Percentiles rank a stretch among this genome's conserved stretches.
Conservation (phyloP, 2,113 vertebrate species). For the Mastomys natalensis region DNA sequence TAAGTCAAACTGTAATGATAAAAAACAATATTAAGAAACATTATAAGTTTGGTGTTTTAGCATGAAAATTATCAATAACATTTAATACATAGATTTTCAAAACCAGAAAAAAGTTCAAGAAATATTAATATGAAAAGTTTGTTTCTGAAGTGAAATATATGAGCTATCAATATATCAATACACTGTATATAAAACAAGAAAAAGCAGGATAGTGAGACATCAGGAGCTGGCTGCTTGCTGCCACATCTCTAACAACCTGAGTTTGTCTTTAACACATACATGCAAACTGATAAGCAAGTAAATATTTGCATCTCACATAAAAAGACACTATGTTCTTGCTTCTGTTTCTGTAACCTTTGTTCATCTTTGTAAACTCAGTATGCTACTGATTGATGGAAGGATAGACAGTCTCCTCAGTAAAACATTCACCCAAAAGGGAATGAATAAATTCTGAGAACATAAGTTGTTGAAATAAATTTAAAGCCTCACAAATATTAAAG, state of each 20-base stretch:
- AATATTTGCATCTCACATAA: not conserved
- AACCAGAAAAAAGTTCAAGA: not conserved
- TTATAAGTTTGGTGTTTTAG: not conserved
- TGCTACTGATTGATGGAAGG: not conserved
- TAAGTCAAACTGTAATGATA: not conserved
- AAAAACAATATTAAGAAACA: not conserved
- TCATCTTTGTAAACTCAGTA: not conserved
- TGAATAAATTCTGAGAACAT: not conserved
- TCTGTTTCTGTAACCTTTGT: not conserved
- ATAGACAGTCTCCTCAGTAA: not conserved
- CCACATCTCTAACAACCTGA: not conserved
- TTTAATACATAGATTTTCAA: not conserved
- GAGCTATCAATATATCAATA: not conserved
- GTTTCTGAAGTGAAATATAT: not conserved
- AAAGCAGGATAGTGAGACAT: not conserved
- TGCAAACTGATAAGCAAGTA: not conserved
- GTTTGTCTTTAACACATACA: not conserved
- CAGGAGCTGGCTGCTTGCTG: not conserved
- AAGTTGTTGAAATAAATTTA: constrained; percentile 28
- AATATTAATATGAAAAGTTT: no score
- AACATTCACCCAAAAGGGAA: not conserved
- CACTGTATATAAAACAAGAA: not conserved
- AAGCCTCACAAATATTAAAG: constrained; percentile 37
- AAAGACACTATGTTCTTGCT: not conserved
- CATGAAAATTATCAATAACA: not conserved